Evolutionary conservation across 2,113 vertebrate species (phyloP), one percentile per base, ranked within the genome.

Genomic region (Megalops atlanticus): DNA sequence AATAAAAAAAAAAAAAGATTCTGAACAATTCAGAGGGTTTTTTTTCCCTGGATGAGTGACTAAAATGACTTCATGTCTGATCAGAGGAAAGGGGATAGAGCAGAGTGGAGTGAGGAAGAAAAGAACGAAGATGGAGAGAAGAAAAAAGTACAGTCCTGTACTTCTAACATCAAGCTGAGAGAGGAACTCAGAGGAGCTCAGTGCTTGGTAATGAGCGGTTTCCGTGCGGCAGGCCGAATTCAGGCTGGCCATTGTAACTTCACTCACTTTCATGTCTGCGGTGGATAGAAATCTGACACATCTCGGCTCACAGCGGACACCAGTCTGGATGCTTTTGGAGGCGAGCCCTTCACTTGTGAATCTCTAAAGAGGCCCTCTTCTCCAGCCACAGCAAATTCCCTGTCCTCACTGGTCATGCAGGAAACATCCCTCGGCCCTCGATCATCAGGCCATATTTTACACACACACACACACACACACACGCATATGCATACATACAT

Each of bases 231-330:
- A 21, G 74, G 54, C 54, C 36, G 40, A 36, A 70, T 43, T 21
- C 27, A 18, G 75, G 74, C 58, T 54, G 33, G 74, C 54, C 74
- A 49, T 47, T 36, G 27, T 38, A 76, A 31, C 80, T 49, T 41
- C 54, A 64, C 80, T 76, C 52, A 35, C 71, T 43, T 69, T 75
- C 40, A 69, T 76, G 80, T 76, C 80, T 47, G 80, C 74, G 10
- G 40, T n/a, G 70, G 80, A 70, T 75, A 33, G 75, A 49, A 75
- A 49, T 76, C 73, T 69, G 47, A 76, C 14, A 40, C 73, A 15
- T 40, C 40, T 45, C 1, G 58, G 58, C 36, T 70, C 3, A 15
- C 77, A 31, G 47, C 12, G 38, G n/a, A 58, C 49, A 43, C 74
- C 40, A 76, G n/a, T n/a, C n/a, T n/a, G n/a, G n/a, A n/a, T n/a